Evolutionary conservation across 2,888 invertebrate genomes (phyloP).

Genomic region (Drosophila lutescens): DNA sequence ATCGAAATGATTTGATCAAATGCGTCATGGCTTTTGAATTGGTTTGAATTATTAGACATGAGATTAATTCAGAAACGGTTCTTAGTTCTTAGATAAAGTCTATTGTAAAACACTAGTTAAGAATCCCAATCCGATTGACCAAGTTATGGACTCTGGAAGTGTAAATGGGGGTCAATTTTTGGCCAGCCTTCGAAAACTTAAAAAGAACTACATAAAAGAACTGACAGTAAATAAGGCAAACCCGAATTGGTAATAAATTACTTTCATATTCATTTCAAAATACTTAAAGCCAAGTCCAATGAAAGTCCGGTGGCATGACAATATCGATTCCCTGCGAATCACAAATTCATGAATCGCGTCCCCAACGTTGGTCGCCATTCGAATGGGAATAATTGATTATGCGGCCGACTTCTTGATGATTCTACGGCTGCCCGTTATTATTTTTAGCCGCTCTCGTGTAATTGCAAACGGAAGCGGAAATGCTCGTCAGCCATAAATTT

Average conservation of each 20-base stretch:
- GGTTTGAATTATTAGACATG: background rate
- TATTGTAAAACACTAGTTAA: too few species aligned
- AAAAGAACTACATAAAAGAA: too few species aligned
- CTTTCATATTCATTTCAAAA: background rate
- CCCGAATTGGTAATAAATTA: background rate
- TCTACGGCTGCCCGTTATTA: slow-evolving; percentile 9
- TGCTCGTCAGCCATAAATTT: slow-evolving; percentile 55
- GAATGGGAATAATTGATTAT: slow-evolving; percentile 35
- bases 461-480: slow-evolving; percentile 70
- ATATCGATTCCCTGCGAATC: slow-evolving; percentile 14
- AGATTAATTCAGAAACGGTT: too few species aligned
- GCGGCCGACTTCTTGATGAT: slow-evolving; percentile 16
- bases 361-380: background rate
- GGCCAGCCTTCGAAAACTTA: too few species aligned
- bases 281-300: background rate
- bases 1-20: background rate
- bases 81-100: too few species aligned
- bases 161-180: too few species aligned
- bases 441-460: slow-evolving; percentile 44
- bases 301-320: background rate
- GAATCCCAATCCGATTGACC: too few species aligned
- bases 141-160: too few species aligned
- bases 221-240: background rate
- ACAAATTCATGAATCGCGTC: slow-evolving; percentile 12
- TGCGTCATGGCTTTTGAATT: background rate